Percentiles rank a stretch among this genome's conserved stretches.
Evolutionary conservation across 2,113 vertebrate species (phyloP).

Genomic region (Alethe diademata): DNA sequence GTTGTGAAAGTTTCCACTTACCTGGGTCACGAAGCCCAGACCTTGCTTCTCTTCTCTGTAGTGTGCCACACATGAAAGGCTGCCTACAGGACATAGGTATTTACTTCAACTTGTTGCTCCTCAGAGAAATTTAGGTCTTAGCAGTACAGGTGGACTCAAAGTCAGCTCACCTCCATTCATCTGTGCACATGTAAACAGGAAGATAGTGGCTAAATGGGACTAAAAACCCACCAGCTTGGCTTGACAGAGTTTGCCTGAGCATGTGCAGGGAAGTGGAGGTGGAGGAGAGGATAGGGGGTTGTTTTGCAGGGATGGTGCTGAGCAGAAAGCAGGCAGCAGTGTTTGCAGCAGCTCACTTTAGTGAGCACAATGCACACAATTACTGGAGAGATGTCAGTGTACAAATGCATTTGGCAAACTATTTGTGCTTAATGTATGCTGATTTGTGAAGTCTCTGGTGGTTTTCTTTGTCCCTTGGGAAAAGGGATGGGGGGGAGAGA

Average conservation of each 20-base stretch:
- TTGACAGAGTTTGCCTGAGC: background rate
- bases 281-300: background rate
- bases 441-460: conserved; percentile 56
- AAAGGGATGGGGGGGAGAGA: background rate
- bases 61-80: background rate
- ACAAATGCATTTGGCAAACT: conserved; percentile 28
- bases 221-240: background rate
- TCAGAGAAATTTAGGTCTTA: background rate
- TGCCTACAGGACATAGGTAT: background rate
- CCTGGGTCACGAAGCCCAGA: background rate
- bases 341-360: conserved; percentile 9
- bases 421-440: conserved; percentile 53
- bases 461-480: conserved; percentile 67
- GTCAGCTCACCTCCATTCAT: background rate
- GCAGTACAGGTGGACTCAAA: background rate
- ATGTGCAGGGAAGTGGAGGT: background rate
- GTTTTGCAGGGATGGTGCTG: background rate
- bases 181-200: background rate
- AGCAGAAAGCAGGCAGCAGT: background rate
- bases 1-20: background rate
- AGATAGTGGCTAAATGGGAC: background rate
- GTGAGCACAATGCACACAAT: background rate
- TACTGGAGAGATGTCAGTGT: conserved; percentile 8
- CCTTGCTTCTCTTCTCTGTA: background rate
- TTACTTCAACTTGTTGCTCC: background rate